Conservation (phyloP, 1,140 invertebrate genomes). For the Brachionus rotundiformis region DNA sequence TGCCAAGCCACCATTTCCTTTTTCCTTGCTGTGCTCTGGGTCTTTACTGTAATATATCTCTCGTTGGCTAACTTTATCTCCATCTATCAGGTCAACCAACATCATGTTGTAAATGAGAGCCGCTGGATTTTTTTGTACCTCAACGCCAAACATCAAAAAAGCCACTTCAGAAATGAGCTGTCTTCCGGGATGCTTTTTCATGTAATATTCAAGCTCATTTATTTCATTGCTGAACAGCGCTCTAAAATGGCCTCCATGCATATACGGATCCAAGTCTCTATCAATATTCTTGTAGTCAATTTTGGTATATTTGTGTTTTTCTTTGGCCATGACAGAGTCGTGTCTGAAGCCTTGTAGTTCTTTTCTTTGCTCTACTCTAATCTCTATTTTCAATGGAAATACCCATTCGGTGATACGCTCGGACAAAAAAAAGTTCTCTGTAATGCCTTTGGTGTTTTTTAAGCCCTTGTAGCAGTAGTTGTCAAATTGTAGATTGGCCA, state of each 20-base stretch:
- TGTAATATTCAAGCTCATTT: conserved; percentile 46
- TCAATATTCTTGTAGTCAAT: conserved; percentile 38
- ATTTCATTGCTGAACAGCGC: conserved; percentile 40
- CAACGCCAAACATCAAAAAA: conserved; percentile 49
- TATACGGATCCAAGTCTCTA: conserved; percentile 41
- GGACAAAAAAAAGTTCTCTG: conserved; percentile 23
- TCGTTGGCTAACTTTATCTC: conserved; percentile 33
- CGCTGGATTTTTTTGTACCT: conserved; percentile 48
- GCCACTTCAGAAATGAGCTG: conserved; percentile 36
- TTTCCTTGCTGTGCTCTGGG: conserved; percentile 40
- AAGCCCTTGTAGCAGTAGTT: conserved; percentile 45
- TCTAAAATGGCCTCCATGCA: conserved; percentile 42
- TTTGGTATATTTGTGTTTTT: conserved; percentile 5
- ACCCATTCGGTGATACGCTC: conserved; percentile 25
- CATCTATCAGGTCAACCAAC: conserved; percentile 49
- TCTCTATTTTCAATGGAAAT: conserved; percentile 40
- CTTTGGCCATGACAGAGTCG: conserved; percentile 21
- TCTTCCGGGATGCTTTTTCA: conserved; percentile 51
- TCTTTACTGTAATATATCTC: conserved; percentile 47
- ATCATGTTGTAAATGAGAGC: conserved; percentile 51
- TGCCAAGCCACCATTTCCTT: conserved; percentile 43
- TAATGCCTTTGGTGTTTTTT: conserved; percentile 37
- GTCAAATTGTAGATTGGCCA: conserved; percentile 50
- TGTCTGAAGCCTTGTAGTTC: conserved; percentile 17
- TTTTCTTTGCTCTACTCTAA: conserved; percentile 33